Evolutionary conservation across 1,140 invertebrate species (phyloP).

Genomic region (Amyelois transitella): DNA sequence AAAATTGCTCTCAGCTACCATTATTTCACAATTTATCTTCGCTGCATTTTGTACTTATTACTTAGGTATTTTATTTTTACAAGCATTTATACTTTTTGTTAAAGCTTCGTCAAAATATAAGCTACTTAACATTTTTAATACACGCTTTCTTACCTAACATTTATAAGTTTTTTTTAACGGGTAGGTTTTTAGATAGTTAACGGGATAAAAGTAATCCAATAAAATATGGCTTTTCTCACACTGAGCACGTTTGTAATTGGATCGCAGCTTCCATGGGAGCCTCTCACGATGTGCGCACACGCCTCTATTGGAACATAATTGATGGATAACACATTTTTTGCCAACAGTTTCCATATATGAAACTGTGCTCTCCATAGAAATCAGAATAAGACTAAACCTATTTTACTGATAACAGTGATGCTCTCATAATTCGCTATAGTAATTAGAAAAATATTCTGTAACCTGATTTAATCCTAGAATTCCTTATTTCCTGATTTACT

Average conservation of each 20-base stretch:
- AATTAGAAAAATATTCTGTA: not conserved
- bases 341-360: not conserved
- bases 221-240: not conserved
- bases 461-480: too few species aligned
- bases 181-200: not conserved
- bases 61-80: too few species aligned
- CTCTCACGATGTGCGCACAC: slow-evolving; percentile 45
- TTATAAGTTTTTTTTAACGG: not conserved
- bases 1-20: not conserved
- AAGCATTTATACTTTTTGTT: too few species aligned
- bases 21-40: too few species aligned
- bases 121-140: too few species aligned
- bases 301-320: slow-evolving; percentile 25
- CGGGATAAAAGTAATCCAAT: not conserved
- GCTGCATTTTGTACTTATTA: too few species aligned
- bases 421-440: not conserved
- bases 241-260: slow-evolving; percentile 33
- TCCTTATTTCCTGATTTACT: too few species aligned
- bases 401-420: too few species aligned
- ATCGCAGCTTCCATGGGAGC: slow-evolving; percentile 45
- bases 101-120: too few species aligned
- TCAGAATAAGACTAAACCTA: too few species aligned
- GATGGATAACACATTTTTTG: slow-evolving; percentile 3
- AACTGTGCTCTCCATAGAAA: slow-evolving; percentile 5
- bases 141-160: too few species aligned